Conservation (phyloP, 2,113 vertebrate species). For the Pipra filicauda region DNA sequence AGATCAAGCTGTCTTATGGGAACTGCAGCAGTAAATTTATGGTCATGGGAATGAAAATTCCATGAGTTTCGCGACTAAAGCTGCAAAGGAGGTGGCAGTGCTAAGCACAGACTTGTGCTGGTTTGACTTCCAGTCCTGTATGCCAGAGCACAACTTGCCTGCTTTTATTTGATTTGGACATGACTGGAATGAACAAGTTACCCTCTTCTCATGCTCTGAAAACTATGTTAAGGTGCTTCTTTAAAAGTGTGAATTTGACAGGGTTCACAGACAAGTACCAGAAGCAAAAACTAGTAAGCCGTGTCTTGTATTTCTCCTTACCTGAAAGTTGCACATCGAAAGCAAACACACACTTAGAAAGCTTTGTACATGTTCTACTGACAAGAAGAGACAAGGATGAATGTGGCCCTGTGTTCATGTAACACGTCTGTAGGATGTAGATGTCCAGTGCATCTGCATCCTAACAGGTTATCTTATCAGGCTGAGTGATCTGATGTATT, state of each 20-base stretch:
- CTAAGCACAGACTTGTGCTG: not conserved
- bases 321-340: not conserved
- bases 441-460: not conserved
- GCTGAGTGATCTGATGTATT: not conserved
- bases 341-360: not conserved
- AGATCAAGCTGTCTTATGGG: not conserved
- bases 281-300: not conserved
- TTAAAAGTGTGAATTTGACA: not conserved
- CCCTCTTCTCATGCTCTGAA: not conserved
- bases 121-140: not conserved
- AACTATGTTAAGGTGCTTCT: not conserved
- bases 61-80: not conserved
- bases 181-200: not conserved
- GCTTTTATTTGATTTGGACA: not conserved
- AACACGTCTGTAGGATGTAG: accelerated
- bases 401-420: not conserved
- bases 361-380: not conserved
- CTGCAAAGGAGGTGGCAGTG: not conserved
- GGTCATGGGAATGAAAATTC: not conserved
- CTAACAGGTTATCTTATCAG: not conserved
- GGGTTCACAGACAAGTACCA: not conserved
- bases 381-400: not conserved
- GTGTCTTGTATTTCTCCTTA: not conserved
- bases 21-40: not conserved
- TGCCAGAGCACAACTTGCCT: not conserved